Percentiles rank a stretch among this genome's conserved stretches.
Conservation (phyloP, 2,888 invertebrate species). For the Pammene aurita region DNA sequence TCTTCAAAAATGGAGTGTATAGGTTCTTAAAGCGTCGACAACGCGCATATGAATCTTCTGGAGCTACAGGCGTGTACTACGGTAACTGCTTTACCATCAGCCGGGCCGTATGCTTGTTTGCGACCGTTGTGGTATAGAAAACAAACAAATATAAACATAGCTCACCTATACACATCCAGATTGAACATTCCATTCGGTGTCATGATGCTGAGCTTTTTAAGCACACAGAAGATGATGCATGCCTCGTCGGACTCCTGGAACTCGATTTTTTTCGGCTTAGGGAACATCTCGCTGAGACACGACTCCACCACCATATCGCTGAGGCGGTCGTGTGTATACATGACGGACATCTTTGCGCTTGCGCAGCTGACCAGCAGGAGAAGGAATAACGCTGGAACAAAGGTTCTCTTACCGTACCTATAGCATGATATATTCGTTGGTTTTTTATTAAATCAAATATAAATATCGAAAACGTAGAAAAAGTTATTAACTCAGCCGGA, state of each 20-base stretch:
- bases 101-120: no score
- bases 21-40: no score
- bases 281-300: conserved; percentile 73
- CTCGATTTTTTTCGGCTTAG: conserved; percentile 61
- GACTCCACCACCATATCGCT: conserved; percentile 68
- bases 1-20: no score
- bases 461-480: no score
- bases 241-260: conserved; percentile 73
- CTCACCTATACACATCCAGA: conserved; percentile 70
- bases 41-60: no score
- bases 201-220: conserved; percentile 76
- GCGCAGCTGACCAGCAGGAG: conserved; percentile 50
- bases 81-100: no score
- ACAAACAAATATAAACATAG: no score
- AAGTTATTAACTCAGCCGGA: no score
- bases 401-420: background rate
- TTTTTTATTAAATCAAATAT: no score
- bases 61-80: no score
- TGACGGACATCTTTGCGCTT: conserved; percentile 68
- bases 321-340: conserved; percentile 74
- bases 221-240: conserved; percentile 75
- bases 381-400: conserved; percentile 43
- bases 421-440: background rate
- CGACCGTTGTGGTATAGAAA: no score
- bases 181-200: conserved; percentile 65